These are phyloP conservation scores for Hepsetus odoe DNA, from an alignment of 2,113 vertebrate species.

Conservation along the genomic window DNA sequence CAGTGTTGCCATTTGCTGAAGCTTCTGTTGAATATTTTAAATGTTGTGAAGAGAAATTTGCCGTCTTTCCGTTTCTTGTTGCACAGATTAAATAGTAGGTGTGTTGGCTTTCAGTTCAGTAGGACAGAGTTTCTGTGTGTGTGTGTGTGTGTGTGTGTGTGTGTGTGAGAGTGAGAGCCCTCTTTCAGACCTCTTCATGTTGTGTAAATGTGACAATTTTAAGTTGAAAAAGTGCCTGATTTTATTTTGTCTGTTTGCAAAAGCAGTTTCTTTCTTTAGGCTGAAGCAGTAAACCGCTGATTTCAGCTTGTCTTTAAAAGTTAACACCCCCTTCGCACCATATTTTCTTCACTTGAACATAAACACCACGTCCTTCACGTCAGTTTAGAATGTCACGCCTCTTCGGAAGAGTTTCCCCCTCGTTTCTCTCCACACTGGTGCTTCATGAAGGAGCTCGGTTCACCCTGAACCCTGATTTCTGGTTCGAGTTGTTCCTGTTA, in stretches of 20 bases:
- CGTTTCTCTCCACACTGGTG: too few species aligned
- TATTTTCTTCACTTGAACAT: neutral
- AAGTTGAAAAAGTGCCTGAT: conserved; percentile 41
- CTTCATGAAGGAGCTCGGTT: neutral
- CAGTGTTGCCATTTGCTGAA: conserved; percentile 20
- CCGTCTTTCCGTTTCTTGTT: neutral
- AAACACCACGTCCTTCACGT: neutral
- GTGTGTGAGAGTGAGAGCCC: too few species aligned
- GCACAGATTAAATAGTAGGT: neutral
- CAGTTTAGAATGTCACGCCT: neutral
- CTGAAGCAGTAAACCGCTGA: neutral
- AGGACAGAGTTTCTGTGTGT: neutral
- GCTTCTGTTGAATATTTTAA: conserved; percentile 21
- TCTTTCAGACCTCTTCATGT: neutral
- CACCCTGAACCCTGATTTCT: neutral
- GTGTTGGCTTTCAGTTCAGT: neutral
- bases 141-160: conserved; percentile 3
- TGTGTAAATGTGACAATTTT: neutral
- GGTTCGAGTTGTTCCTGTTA: neutral
- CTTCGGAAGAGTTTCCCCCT: neutral
- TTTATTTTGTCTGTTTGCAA: conserved; percentile 6
- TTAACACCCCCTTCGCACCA: neutral
- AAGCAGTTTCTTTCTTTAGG: neutral
- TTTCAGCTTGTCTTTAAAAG: neutral
- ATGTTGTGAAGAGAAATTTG: neutral